These are phyloP conservation scores for Microtus montanus DNA, from an alignment of 2,113 vertebrate genomes.

Conservation along the genomic window DNA sequence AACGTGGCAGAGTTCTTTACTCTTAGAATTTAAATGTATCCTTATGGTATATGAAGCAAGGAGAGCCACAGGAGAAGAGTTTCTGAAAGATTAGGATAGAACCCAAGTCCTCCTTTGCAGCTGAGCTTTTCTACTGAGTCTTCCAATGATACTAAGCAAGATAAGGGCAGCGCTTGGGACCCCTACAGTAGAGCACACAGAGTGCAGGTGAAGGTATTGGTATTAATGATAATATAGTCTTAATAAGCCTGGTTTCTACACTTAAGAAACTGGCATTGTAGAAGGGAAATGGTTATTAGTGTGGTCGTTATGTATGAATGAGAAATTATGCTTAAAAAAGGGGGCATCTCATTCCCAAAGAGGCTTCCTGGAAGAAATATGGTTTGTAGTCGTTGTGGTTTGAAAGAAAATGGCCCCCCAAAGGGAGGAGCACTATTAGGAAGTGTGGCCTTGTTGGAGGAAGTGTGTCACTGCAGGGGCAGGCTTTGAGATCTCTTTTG, in stretches of 20 bases:
- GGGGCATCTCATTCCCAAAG: neutral
- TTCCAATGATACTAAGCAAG: neutral
- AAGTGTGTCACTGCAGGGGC: neutral
- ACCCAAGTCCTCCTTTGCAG: neutral
- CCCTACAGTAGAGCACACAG: neutral
- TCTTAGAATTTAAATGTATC: constrained; percentile 35
- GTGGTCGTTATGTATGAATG: neutral
- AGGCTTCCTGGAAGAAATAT: neutral
- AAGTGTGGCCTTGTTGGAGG: neutral
- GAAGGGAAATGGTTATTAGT: neutral
- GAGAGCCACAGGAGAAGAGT: neutral
- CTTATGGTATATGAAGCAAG: neutral
- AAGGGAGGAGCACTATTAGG: neutral
- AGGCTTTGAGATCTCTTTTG: neutral
- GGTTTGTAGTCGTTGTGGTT: neutral
- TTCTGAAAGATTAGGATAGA: neutral
- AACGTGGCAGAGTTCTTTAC: neutral
- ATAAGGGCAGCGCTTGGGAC: neutral
- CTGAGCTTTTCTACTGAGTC: neutral
- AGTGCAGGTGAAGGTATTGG: neutral
- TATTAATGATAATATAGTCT: neutral
- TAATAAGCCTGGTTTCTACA: neutral
- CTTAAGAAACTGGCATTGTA: neutral
- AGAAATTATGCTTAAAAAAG: neutral
- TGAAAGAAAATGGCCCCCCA: neutral